A percentile compares a stretch with the other conserved stretches of the same genome.
phyloP scores from a whole-genome alignment of 2,797 vertebrate genomes.

The Chanos chanos region DNA sequence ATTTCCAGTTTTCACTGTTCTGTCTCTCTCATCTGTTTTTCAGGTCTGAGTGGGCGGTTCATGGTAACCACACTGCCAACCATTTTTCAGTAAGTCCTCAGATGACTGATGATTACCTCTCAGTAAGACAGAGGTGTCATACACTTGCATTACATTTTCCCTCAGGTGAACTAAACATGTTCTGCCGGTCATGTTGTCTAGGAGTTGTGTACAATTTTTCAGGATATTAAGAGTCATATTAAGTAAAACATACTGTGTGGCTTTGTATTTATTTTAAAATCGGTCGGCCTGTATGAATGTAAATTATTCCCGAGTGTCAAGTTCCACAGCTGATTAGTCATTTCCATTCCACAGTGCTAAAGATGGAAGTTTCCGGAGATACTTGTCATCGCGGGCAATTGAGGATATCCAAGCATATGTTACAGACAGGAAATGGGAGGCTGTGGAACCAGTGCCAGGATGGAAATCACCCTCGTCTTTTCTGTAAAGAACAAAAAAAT shows the following conservation, averaged over 20 bases:
- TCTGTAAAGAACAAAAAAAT: slow-evolving; percentile 71
- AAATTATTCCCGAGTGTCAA: background rate
- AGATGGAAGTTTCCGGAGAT: slow-evolving; percentile 79
- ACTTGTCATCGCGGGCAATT: slow-evolving; percentile 73
- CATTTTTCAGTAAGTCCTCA: slow-evolving; percentile 80
- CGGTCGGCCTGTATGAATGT: background rate
- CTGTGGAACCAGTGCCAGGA: slow-evolving; percentile 78
- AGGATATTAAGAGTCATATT: background rate
- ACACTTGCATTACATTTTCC: background rate
- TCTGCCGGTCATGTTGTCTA: background rate
- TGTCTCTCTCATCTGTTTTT: slow-evolving; percentile 25
- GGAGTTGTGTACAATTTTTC: no score
- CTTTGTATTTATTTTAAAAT: background rate
- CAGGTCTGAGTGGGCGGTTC: slow-evolving; percentile 84
- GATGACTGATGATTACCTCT: background rate
- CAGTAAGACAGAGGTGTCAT: background rate
- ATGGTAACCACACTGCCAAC: slow-evolving; percentile 85
- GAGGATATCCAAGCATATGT: slow-evolving; percentile 79
- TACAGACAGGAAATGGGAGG: slow-evolving; percentile 76
- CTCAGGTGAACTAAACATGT: background rate
- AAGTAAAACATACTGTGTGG: background rate
- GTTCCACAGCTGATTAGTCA: background rate
- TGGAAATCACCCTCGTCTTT: slow-evolving; percentile 85
- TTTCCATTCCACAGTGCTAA: slow-evolving; percentile 67
- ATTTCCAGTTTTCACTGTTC: slow-evolving; percentile 43